These are phyloP conservation scores for Hypocryptadius cinnamomeus DNA, from an alignment of 2,113 vertebrate species.

Conservation along the genomic window DNA sequence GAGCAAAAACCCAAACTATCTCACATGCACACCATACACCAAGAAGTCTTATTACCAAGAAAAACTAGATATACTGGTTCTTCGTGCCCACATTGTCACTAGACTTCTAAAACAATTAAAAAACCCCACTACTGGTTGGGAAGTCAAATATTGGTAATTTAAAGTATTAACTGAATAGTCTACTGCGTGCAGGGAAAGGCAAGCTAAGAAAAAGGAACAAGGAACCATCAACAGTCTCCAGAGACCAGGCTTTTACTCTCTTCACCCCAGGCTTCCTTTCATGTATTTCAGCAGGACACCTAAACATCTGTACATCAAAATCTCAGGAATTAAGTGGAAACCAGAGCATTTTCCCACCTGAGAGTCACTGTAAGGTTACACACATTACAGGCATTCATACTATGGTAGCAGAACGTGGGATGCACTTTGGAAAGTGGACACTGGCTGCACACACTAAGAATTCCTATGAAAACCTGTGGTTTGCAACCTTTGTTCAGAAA, in stretches of 20 bases:
- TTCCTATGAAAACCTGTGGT: not conserved
- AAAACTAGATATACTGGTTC: not conserved
- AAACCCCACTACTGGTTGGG: not conserved
- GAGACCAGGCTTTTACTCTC: not conserved
- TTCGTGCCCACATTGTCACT: not conserved
- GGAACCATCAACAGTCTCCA: not conserved
- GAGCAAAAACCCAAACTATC: not conserved
- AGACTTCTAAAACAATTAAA: not conserved
- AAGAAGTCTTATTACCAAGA: not conserved
- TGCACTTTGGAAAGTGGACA: not conserved
- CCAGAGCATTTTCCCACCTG: not conserved
- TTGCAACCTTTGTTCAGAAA: not conserved
- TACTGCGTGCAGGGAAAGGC: not conserved
- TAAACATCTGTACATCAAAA: not conserved
- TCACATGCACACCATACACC: conserved; percentile 4
- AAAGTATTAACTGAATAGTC: not conserved
- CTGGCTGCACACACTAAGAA: not conserved
- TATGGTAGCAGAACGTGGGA: not conserved
- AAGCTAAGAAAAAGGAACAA: not conserved
- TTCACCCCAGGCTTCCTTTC: not conserved
- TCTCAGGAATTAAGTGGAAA: not conserved
- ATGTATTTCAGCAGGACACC: not conserved
- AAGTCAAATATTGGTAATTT: not conserved
- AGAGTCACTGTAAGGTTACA: not conserved
- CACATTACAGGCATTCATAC: not conserved